phyloP scores from a whole-genome alignment of 2,888 invertebrate species.

The Copidosoma aretas region DNA sequence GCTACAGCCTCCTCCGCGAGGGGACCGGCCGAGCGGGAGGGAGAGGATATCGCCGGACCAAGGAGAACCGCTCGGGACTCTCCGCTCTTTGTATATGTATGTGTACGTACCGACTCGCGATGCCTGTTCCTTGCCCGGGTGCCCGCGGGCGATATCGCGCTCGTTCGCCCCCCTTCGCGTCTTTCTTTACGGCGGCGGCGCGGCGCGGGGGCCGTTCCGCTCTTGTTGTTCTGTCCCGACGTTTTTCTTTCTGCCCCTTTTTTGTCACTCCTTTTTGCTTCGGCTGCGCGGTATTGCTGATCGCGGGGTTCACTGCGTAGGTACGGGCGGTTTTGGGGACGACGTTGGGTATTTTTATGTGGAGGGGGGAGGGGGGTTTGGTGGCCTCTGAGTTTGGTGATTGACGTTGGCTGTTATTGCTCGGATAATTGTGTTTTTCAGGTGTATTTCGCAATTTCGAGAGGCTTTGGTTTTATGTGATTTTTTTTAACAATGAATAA shows the following conservation, averaged over 20 bases:
- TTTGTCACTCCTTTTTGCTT: not conserved
- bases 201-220: constrained; percentile 3
- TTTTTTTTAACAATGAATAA: too few relatives aligned
- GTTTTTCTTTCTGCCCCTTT: not conserved
- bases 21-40: constrained; percentile 42
- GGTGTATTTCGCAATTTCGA: too few relatives aligned
- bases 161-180: constrained; percentile 17
- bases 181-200: constrained; percentile 27
- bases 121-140: constrained; percentile 27
- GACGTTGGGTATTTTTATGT: too few relatives aligned
- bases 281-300: not conserved
- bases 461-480: too few relatives aligned
- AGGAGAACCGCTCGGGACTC: constrained; percentile 35
- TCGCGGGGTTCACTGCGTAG: too few relatives aligned
- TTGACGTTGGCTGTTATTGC: too few relatives aligned
- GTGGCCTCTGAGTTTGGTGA: too few relatives aligned
- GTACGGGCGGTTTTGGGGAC: too few relatives aligned
- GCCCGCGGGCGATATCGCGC: constrained; percentile 11
- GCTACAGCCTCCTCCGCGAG: constrained; percentile 52
- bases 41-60: constrained; percentile 7
- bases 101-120: constrained; percentile 24
- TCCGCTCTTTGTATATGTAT: not conserved
- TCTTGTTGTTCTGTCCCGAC: not conserved
- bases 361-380: too few relatives aligned
- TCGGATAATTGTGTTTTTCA: too few relatives aligned